phyloP scores from a whole-genome alignment of 2,888 invertebrate genomes.

The Trisateles emortualis region DNA sequence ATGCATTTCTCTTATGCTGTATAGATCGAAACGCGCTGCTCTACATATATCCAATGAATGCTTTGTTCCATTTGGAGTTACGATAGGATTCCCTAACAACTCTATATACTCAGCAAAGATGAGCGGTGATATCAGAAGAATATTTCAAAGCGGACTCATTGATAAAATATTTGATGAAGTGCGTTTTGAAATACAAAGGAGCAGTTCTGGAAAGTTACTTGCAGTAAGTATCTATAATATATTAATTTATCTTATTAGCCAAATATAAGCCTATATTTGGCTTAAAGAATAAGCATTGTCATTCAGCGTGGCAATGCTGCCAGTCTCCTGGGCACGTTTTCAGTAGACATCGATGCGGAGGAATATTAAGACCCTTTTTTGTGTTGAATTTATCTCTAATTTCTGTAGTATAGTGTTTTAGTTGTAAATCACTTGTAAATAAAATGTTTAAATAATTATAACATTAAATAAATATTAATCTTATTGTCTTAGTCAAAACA shows the following conservation, averaged over 20 bases:
- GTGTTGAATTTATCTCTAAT: too few species aligned
- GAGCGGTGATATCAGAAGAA: constrained; percentile 87
- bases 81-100: constrained; percentile 88
- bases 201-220: constrained; percentile 87
- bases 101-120: constrained; percentile 89
- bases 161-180: constrained; percentile 90
- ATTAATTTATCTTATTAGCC: not conserved
- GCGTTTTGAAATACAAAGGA: constrained; percentile 90
- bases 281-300: too few species aligned
- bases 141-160: constrained; percentile 90
- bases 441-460: too few species aligned
- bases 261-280: too few species aligned
- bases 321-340: too few species aligned
- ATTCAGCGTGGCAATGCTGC: too few species aligned
- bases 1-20: not conserved
- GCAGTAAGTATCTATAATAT: constrained; percentile 78
- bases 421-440: too few species aligned
- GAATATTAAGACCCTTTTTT: too few species aligned
- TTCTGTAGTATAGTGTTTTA: too few species aligned
- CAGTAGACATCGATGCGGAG: too few species aligned
- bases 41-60: constrained; percentile 92
- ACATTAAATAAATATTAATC: too few species aligned
- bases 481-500: too few species aligned
- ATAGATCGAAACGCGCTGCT: constrained; percentile 87
- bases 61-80: constrained; percentile 90